Conservation (phyloP, 2,113 vertebrate species). For the Carlito syrichta region DNA sequence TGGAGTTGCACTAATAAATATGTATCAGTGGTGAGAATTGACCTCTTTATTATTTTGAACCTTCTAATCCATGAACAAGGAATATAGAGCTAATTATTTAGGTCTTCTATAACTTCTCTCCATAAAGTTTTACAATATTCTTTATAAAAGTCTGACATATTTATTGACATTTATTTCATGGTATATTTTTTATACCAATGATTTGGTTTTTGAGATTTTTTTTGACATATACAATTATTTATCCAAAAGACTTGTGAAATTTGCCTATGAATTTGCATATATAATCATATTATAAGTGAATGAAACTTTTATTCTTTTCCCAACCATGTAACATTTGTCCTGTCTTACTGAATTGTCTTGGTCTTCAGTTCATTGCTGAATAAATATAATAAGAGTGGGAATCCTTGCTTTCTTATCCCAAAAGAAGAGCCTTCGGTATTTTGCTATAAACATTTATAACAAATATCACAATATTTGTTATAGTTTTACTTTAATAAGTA, state of each 20-base stretch:
- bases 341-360: background rate
- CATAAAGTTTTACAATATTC: background rate
- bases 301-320: background rate
- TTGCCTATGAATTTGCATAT: background rate
- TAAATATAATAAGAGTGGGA: background rate
- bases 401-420: background rate
- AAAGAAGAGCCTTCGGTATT: background rate
- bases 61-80: background rate
- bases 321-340: background rate
- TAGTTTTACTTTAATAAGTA: background rate
- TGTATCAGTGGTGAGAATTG: background rate
- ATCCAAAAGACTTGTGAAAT: background rate
- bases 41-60: background rate
- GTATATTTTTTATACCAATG: background rate
- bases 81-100: background rate
- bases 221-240: background rate
- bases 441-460: background rate
- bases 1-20: background rate
- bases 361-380: background rate
- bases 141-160: background rate
- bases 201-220: background rate
- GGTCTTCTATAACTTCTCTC: background rate
- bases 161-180: background rate
- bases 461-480: background rate
- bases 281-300: background rate